phyloP scores from a whole-genome alignment of 30 jellyfish, hydroid and myxozoan species.

The Cassiopea andromeda region DNA sequence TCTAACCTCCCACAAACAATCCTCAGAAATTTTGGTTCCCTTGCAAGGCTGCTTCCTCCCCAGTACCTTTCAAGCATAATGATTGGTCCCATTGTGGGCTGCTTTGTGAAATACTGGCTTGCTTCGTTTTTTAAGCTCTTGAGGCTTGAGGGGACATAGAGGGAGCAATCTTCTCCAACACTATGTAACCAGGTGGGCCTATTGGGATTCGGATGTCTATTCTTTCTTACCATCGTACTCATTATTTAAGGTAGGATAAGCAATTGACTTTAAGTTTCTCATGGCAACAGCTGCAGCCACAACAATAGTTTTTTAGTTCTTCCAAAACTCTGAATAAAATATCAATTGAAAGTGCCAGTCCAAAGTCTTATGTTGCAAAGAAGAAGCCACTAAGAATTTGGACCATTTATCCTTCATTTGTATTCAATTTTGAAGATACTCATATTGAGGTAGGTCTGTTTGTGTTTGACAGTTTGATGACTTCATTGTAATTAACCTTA shows the following conservation, averaged over 20 bases:
- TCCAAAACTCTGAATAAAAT: neutral
- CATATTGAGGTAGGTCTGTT: neutral
- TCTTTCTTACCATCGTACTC: neutral
- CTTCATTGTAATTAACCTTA: too few species aligned
- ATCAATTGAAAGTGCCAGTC: neutral
- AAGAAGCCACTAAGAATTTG: neutral
- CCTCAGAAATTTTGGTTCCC: too few species aligned
- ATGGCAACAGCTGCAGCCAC: neutral
- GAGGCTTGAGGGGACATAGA: too few species aligned
- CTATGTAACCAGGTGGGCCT: too few species aligned
- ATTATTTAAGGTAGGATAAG: neutral
- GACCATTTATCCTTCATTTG: neutral
- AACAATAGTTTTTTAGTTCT: neutral
- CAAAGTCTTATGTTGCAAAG: neutral
- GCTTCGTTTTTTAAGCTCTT: too few species aligned
- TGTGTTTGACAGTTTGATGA: neutral
- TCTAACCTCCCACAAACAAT: too few species aligned
- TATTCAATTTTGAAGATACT: neutral
- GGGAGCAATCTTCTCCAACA: too few species aligned
- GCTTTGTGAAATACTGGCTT: too few species aligned
- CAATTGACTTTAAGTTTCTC: neutral
- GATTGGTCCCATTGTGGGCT: too few species aligned
- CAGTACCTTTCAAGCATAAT: too few species aligned
- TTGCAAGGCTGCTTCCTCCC: too few species aligned
- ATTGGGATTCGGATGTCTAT: neutral